A percentile compares a stretch with the other conserved stretches of the same genome.
Conservation (phyloP, 1,140 invertebrate species). For the Nasonia longicornis region DNA sequence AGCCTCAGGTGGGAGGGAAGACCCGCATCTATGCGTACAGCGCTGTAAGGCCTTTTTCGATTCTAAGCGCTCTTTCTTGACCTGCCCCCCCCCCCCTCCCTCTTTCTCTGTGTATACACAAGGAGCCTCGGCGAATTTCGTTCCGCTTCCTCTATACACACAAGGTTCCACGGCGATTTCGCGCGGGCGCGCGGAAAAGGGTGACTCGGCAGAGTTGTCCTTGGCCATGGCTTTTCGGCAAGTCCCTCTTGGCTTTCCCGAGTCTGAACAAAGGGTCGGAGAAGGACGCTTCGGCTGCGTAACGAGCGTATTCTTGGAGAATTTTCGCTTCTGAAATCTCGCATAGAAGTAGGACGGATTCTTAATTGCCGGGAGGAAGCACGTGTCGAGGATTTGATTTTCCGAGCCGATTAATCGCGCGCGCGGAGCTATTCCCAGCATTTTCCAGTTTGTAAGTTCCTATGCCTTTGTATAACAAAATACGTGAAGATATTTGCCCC, state of each 20-base stretch:
- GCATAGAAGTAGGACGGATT: neutral
- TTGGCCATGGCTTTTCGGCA: neutral
- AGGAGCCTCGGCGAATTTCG: neutral
- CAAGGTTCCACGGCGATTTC: neutral
- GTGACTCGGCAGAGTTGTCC: constrained; percentile 14
- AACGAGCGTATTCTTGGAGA: neutral
- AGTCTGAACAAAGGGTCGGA: neutral
- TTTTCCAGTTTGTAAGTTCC: neutral
- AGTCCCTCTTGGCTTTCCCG: neutral
- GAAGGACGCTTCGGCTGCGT: neutral
- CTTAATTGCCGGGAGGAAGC: constrained; percentile 15
- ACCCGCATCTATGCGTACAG: neutral
- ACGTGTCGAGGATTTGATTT: constrained; percentile 3
- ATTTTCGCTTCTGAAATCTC: too few relatives aligned
- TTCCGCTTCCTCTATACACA: neutral
- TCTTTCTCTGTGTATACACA: too few relatives aligned
- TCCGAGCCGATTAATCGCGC: neutral
- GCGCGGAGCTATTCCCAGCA: neutral
- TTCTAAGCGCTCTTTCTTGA: neutral
- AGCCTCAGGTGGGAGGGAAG: neutral
- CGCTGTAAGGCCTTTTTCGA: neutral
- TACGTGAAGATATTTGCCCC: too few relatives aligned
- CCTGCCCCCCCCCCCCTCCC: neutral
- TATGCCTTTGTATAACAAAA: neutral
- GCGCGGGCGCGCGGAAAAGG: constrained; percentile 1